Conservation (phyloP, 2,888 invertebrate genomes). For the Drosophila buzzatii region DNA sequence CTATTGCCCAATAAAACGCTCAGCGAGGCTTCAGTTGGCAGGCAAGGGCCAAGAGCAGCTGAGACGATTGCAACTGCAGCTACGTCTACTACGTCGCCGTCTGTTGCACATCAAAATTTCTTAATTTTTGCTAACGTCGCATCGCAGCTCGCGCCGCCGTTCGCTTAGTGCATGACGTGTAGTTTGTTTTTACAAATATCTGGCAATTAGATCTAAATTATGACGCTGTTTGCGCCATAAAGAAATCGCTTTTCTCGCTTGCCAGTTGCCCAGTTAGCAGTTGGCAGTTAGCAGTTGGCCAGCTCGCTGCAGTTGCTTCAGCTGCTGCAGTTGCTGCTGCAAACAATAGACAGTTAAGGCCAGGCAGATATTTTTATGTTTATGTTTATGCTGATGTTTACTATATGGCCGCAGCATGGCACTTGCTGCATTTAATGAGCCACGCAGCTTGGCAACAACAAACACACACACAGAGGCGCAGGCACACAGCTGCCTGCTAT, state of each 20-base stretch:
- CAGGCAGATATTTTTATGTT: slow-evolving; percentile 52
- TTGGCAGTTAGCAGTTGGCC: slow-evolving; percentile 23
- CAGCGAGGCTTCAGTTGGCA: slow-evolving; percentile 46
- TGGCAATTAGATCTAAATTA: slow-evolving; percentile 84
- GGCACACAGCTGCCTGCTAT: background rate
- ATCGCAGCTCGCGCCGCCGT: slow-evolving; percentile 7
- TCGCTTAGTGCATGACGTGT: slow-evolving; percentile 35
- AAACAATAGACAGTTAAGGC: slow-evolving; percentile 76
- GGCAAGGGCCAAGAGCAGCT: slow-evolving; percentile 20
- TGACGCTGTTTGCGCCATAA: slow-evolving; percentile 80
- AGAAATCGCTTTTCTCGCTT: slow-evolving; percentile 70
- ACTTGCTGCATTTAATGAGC: slow-evolving; percentile 72
- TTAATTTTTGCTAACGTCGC: slow-evolving; percentile 54
- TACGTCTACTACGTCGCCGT: background rate
- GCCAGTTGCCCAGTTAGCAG: slow-evolving; percentile 42
- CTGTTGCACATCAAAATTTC: slow-evolving; percentile 70
- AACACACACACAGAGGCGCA: slow-evolving; percentile 12
- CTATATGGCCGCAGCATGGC: slow-evolving; percentile 64
- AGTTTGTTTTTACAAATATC: slow-evolving; percentile 71
- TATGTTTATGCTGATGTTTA: slow-evolving; percentile 60
- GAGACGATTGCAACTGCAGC: background rate
- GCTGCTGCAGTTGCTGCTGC: slow-evolving; percentile 29
- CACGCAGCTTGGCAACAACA: slow-evolving; percentile 23
- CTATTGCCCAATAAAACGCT: slow-evolving; percentile 81
- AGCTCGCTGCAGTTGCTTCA: slow-evolving; percentile 14